Conservation (phyloP, 92 coral and sea anemone genomes). For the Phymanthus crucifer region DNA sequence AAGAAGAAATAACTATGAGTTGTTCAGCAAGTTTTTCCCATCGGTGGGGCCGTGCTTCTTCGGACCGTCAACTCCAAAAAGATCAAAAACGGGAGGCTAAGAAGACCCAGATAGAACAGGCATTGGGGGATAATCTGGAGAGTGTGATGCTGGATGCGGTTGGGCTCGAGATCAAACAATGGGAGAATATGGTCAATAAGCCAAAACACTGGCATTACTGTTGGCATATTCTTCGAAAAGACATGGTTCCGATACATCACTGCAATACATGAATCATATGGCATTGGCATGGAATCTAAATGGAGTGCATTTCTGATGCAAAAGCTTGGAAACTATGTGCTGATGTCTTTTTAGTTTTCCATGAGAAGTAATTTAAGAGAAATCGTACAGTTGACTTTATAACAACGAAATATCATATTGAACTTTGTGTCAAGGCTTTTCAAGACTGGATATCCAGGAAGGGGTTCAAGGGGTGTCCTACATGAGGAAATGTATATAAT, state of each 20-base stretch:
- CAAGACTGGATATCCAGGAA: too few relatives aligned
- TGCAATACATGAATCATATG: not conserved
- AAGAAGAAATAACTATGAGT: too few relatives aligned
- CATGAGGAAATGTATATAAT: too few relatives aligned
- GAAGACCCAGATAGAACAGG: constrained; percentile 34
- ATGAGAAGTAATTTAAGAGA: too few relatives aligned
- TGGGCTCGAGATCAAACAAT: constrained; percentile 77
- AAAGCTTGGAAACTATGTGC: too few relatives aligned
- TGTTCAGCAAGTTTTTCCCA: constrained; percentile 24
- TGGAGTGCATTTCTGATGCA: too few relatives aligned
- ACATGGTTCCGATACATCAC: constrained; percentile 60
- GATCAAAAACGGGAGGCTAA: constrained; percentile 34
- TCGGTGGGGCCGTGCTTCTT: constrained; percentile 20
- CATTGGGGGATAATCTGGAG: constrained; percentile 45
- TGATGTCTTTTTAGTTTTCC: too few relatives aligned
- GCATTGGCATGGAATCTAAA: not conserved
- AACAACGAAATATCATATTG: too few relatives aligned
- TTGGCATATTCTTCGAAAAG: constrained; percentile 86
- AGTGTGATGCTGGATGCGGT: constrained; percentile 66
- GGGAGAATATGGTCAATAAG: constrained; percentile 79
- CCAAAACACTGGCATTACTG: constrained; percentile 96
- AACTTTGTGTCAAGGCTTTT: too few relatives aligned
- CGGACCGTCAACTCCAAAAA: constrained; percentile 25
- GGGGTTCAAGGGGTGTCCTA: too few relatives aligned
- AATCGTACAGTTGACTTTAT: too few relatives aligned